Evolutionary conservation across 2,888 invertebrate genomes (phyloP), one percentile per base, ranked within the genome.

Genomic region (Atrina japonica): DNA sequence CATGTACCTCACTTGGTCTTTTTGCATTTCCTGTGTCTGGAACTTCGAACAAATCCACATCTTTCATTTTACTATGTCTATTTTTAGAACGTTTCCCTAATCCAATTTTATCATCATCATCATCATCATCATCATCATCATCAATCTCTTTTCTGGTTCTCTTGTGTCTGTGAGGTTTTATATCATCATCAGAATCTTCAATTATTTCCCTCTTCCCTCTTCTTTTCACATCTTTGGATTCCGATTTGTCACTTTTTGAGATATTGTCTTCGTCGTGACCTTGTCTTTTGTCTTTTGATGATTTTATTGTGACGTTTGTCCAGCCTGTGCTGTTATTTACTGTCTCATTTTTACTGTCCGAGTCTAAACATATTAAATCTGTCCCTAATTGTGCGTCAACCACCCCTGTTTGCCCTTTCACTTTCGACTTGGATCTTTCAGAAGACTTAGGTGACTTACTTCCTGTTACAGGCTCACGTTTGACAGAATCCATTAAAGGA

Each of bases 41-140:
- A 47, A 61, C 49, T 7, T 30, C 30, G 47, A 61, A 61, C 30
- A 61, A 30, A 49, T 61, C 50, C 16, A n/a, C 35, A 25, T 59
- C 45, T 9, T 61, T 35, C 9, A 3, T 9, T 18, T 47, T 35
- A 18, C n/a, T 14, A 35, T 11, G 35, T 35, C 35, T 35, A 35
- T 18, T 18, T 21, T 45, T 45, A 25, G 43, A 27, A 27, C n/a
- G 40, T 3, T 29, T 11, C n/a, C 58, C 58, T 40, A 43, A 5
- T n/a, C 45, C 49, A 3, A 16, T 25, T 25, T 56, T 47, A 21
- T 56, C 58, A 29, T 66, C 56, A 49, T 49, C 43, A 11, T 52
- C 50, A 45, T 66, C 71, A 21, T 55, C 70, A 18, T 55, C 52
- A 21, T 41, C 55, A 27, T 21, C 61, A 25, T 41, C 58, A 49